Base-by-base conservation (phyloP, 2,888 invertebrate genomes). In the Vesta saturnalis region DNA sequence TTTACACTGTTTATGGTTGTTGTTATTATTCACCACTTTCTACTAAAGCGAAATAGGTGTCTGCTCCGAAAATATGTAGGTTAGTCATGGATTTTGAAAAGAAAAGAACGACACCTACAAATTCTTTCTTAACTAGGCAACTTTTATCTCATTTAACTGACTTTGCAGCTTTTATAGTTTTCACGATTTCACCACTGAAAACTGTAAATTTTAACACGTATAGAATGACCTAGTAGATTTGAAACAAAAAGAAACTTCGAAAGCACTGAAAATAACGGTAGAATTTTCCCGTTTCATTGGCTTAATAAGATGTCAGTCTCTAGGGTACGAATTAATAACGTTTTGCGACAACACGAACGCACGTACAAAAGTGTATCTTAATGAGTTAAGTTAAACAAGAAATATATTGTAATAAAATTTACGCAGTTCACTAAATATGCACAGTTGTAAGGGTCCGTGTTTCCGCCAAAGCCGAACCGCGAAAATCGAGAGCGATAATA, bases 371-470 rank as follows among this genome's bases (percentile, higher is more conserved):
- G 70, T 78, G 76, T 77, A 76, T 76, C 77, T 77, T 77, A 78
- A 78, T 77, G 75, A 77, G 74, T 76, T 75, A 74, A 73, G 77
- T 69, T 74, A 72, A 72, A 64, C 64, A 64, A 64, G 64, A 68
- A 68, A 76, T 75, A 75, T 75, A 76, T 76, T 74, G 74, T 73
- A 75, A 76, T 77, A 76, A 77, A 77, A 76, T 73, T 76, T 74
- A 64, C 72, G 66, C 63, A 68, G 65, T 59, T 65, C 68, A 69
- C 67, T 70, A 70, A 73, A 70, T 70, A 62, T 59, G 59, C 58
- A 39, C 49, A 60, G 58, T 61, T 64, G 64, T 47, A 68, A 68
- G 69, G 64, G 64, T 69, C 64, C 61, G 47, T 64, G 64, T 64
- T 69, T 69, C 71, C 65, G 72, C 67, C 68, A 73, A 67, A 63